These are phyloP conservation scores for Lobophora halterata DNA, from an alignment of 2,888 invertebrate genomes.

Conservation along the genomic window DNA sequence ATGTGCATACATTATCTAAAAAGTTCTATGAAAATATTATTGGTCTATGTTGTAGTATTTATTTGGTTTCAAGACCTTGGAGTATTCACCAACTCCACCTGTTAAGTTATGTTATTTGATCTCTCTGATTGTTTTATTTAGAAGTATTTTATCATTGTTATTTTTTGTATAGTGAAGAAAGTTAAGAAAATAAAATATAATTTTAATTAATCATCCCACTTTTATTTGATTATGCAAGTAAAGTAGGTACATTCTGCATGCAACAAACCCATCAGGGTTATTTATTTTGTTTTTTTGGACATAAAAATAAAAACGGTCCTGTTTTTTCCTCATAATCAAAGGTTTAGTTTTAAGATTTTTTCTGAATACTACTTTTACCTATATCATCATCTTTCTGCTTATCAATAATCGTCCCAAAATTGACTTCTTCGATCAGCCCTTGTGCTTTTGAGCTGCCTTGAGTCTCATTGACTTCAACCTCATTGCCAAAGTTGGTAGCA, in stretches of 20 bases:
- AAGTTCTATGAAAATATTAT: no score
- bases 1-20: no score
- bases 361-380: slow-evolving; percentile 56
- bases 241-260: no score
- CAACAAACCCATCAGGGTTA: slow-evolving; percentile 11
- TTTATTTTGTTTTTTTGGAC: slow-evolving; percentile 13
- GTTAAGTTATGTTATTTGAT: no score
- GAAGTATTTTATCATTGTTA: no score
- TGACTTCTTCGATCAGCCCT: slow-evolving; percentile 47
- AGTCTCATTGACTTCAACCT: slow-evolving; percentile 33
- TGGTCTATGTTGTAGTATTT: no score
- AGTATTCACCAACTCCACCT: no score
- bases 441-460: no score
- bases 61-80: no score
- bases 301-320: slow-evolving; percentile 18
- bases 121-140: no score
- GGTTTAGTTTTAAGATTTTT: slow-evolving; percentile 66
- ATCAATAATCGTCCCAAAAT: slow-evolving; percentile 51
- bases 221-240: slow-evolving; percentile 25
- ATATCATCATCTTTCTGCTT: slow-evolving; percentile 43
- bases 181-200: slow-evolving; percentile 4
- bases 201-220: slow-evolving; percentile 11
- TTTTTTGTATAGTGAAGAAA: background rate
- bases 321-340: slow-evolving; percentile 8
- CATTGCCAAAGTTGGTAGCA: slow-evolving; percentile 60